phyloP scores from a whole-genome alignment of 2,888 invertebrate genomes.

The Dicycla oo region DNA sequence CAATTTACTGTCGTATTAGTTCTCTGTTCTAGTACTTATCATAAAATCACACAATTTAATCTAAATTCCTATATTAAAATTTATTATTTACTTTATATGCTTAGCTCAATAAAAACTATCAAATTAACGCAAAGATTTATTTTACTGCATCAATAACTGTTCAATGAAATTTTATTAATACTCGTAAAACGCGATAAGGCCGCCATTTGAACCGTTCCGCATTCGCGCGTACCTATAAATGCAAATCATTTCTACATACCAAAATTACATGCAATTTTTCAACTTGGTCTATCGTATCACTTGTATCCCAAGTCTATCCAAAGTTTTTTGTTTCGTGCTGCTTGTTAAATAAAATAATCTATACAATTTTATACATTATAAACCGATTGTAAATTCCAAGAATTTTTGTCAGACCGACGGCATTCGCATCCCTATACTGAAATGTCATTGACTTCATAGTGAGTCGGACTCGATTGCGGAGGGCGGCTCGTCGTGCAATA shows the following conservation, averaged over 20 bases:
- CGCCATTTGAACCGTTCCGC: neutral
- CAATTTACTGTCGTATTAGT: neutral
- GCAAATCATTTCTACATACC: neutral
- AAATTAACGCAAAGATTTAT: conserved; percentile 16
- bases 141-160: conserved; percentile 32
- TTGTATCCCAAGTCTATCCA: neutral
- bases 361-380: neutral
- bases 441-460: conserved; percentile 71
- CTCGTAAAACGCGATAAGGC: conserved; percentile 20
- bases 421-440: conserved; percentile 49
- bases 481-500: conserved; percentile 57
- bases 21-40: neutral
- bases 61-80: neutral
- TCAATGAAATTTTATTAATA: conserved; percentile 12
- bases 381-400: conserved; percentile 3
- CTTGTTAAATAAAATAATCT: neutral
- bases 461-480: conserved; percentile 42
- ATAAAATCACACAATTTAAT: neutral
- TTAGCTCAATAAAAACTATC: neutral
- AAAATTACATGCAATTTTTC: neutral
- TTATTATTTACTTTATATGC: neutral
- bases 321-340: neutral
- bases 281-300: neutral
- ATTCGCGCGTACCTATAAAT: too few species aligned
- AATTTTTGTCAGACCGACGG: neutral